Percentiles rank a stretch among this genome's conserved stretches.
phyloP scores from a whole-genome alignment of 2,888 invertebrate species.

The Nesidiocoris tenuis region DNA sequence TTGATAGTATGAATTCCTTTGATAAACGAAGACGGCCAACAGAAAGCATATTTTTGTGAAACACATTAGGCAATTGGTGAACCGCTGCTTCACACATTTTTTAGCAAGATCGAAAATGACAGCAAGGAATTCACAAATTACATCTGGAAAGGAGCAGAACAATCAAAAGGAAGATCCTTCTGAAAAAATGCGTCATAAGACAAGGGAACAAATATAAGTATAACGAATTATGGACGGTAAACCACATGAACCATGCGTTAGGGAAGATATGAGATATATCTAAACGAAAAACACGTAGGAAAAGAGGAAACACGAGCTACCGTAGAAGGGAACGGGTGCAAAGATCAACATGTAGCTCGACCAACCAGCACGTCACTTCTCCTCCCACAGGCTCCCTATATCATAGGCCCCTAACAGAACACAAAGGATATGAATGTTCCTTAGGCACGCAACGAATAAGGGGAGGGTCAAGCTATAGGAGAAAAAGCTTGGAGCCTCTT shows the following conservation, averaged over 20 bases:
- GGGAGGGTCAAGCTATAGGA: not conserved
- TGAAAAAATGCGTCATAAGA: no score
- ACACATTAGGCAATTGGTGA: no score
- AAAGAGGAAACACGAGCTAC: not conserved
- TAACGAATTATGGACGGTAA: no score
- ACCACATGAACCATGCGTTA: not conserved
- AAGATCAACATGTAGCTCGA: slow-evolving; percentile 12
- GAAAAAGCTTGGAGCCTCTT: not conserved
- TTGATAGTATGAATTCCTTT: no score
- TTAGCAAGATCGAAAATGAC: no score
- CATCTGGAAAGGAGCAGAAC: no score
- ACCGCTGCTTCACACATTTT: no score
- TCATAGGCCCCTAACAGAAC: not conserved
- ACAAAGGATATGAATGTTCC: not conserved
- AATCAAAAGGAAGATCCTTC: no score
- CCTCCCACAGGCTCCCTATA: not conserved
- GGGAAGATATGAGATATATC: not conserved
- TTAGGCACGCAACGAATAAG: not conserved
- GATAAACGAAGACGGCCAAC: no score
- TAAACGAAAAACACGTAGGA: not conserved
- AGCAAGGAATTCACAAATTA: no score
- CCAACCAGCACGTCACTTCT: not conserved
- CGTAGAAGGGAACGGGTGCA: not conserved
- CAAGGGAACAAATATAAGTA: no score
- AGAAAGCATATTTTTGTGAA: no score